A percentile compares a stretch with the other conserved stretches of the same genome.
These are phyloP conservation scores for Cladorhizidae sp. DNA, from an alignment of 37 sponge, comb jelly and placozoan genomes.

Conservation along the genomic window DNA sequence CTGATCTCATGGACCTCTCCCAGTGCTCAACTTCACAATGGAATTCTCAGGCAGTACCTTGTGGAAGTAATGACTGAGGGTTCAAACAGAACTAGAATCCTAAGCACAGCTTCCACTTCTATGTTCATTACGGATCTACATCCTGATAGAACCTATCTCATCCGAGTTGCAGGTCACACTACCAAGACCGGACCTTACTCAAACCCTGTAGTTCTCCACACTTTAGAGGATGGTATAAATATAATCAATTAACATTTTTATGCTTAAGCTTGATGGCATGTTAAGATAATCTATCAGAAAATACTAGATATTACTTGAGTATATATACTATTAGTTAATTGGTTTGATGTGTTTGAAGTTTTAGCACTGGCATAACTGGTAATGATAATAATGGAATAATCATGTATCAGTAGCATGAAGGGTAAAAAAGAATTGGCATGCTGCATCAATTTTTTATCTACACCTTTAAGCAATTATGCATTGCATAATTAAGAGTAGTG, in stretches of 20 bases:
- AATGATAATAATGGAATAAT: background rate
- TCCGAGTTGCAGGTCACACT: background rate
- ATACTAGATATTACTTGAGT: background rate
- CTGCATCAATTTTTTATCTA: too few species aligned
- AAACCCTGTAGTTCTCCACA: background rate
- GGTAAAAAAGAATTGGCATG: too few species aligned
- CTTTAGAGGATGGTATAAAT: background rate
- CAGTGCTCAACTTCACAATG: conserved; percentile 24
- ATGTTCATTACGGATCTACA: background rate
- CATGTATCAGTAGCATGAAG: too few species aligned
- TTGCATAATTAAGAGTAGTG: too few species aligned
- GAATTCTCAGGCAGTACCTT: conserved; percentile 20
- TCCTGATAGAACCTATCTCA: background rate
- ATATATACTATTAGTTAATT: background rate
- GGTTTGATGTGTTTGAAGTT: too few species aligned
- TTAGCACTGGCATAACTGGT: background rate
- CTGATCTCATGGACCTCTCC: conserved; percentile 19
- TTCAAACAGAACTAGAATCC: background rate
- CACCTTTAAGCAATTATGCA: too few species aligned
- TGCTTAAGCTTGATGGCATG: background rate
- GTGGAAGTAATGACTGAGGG: background rate
- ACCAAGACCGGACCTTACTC: background rate
- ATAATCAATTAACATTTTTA: background rate
- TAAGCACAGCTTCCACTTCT: background rate
- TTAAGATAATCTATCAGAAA: background rate